phyloP scores from a whole-genome alignment of 2,113 vertebrate genomes.

The Sylvicapra grimmia region DNA sequence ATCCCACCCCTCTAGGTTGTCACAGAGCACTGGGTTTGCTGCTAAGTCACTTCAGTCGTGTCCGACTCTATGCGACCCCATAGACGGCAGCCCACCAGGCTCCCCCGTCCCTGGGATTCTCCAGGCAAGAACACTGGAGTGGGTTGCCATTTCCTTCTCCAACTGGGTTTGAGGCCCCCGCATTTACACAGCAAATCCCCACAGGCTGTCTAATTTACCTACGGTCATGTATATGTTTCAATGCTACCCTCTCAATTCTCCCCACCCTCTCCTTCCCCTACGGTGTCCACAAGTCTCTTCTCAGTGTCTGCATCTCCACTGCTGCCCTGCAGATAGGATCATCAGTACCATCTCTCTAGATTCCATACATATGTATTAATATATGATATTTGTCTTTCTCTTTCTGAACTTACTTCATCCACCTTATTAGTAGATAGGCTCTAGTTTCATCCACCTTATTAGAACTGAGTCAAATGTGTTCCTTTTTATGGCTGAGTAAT shows the following conservation, averaged over 20 bases:
- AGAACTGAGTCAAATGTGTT: neutral
- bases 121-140: too few relatives aligned
- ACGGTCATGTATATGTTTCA: neutral
- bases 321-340: neutral
- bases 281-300: neutral
- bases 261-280: neutral
- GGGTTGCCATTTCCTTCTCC: too few relatives aligned
- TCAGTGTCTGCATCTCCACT: neutral
- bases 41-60: too few relatives aligned
- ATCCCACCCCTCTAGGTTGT: neutral
- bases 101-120: too few relatives aligned
- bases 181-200: neutral
- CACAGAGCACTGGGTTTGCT: neutral
- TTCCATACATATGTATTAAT: neutral
- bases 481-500: neutral
- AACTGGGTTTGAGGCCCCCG: neutral
- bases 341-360: neutral
- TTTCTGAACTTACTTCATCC: neutral
- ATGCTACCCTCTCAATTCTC: neutral
- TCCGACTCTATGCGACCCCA: too few relatives aligned
- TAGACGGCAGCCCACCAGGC: too few relatives aligned
- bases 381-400: neutral
- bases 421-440: neutral
- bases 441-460: neutral
- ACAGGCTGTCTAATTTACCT: neutral